A percentile compares a stretch with the other conserved stretches of the same genome.
phyloP scores from a whole-genome alignment of 2,113 vertebrate species.

The Ursus arctos region DNA sequence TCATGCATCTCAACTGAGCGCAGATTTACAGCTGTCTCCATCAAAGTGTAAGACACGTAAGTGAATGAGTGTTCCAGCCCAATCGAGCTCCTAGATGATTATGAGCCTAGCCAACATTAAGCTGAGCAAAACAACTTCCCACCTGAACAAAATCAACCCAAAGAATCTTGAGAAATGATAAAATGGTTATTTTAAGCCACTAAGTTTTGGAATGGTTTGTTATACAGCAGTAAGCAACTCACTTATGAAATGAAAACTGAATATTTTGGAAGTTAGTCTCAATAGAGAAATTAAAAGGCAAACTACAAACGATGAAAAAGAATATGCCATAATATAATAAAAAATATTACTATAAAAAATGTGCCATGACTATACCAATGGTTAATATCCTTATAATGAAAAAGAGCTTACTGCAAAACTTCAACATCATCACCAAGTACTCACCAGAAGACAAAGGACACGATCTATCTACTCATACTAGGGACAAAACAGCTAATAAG shows the following conservation, averaged over 20 bases:
- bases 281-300: constrained; percentile 15
- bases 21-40: not conserved
- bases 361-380: not conserved
- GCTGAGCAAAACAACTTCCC: not conserved
- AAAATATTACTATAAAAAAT: not conserved
- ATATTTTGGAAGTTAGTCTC: not conserved
- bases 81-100: not conserved
- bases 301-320: not conserved
- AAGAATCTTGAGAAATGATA: not conserved
- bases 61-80: not conserved
- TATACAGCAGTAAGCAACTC: not conserved
- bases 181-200: not conserved
- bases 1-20: not conserved
- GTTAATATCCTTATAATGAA: not conserved
- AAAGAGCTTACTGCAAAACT: not conserved
- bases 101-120: not conserved
- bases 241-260: not conserved
- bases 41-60: not conserved
- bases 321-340: too few relatives aligned
- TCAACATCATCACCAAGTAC: not conserved
- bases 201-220: not conserved
- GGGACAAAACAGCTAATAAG: not conserved
- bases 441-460: not conserved
- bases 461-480: not conserved
- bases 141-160: not conserved